phyloP scores from a whole-genome alignment of 2,797 vertebrate genomes.

The Manis crassicaudata region DNA sequence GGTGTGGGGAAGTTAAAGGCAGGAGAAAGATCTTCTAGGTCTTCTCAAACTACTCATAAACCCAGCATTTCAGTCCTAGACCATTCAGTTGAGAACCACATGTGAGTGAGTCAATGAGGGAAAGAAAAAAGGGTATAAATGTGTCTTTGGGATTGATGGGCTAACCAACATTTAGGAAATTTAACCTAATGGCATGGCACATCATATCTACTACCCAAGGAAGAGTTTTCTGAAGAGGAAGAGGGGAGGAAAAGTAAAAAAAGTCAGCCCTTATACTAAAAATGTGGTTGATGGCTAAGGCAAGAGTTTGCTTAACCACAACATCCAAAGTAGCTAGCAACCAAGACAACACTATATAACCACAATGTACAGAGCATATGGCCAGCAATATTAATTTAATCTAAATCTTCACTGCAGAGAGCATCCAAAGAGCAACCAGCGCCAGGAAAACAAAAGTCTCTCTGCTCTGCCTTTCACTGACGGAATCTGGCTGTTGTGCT shows the following conservation, averaged over 20 bases:
- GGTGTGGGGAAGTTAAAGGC: not conserved
- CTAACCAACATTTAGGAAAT: constrained; percentile 13
- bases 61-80: not conserved
- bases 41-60: not conserved
- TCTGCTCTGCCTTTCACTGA: constrained; percentile 50
- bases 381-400: constrained; percentile 62
- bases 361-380: constrained; percentile 59
- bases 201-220: constrained; percentile 21
- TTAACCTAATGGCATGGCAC: not conserved
- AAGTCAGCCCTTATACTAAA: constrained; percentile 45
- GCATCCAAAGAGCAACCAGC: constrained; percentile 60
- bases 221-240: constrained; percentile 48
- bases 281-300: constrained; percentile 52
- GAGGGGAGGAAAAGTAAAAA: not conserved
- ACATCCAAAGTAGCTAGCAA: constrained; percentile 72
- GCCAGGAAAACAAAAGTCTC: constrained; percentile 46
- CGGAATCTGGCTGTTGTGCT: constrained; percentile 66
- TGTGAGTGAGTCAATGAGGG: not conserved
- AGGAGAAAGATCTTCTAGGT: not conserved
- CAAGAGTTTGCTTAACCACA: constrained; percentile 69
- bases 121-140: not conserved
- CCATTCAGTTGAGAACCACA: not conserved
- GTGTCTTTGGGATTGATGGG: not conserved
- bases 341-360: constrained; percentile 63
- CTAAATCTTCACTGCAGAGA: constrained; percentile 60